These are phyloP conservation scores for Toxotes chatareus DNA, from an alignment of 2,113 vertebrate species.

Conservation along the genomic window DNA sequence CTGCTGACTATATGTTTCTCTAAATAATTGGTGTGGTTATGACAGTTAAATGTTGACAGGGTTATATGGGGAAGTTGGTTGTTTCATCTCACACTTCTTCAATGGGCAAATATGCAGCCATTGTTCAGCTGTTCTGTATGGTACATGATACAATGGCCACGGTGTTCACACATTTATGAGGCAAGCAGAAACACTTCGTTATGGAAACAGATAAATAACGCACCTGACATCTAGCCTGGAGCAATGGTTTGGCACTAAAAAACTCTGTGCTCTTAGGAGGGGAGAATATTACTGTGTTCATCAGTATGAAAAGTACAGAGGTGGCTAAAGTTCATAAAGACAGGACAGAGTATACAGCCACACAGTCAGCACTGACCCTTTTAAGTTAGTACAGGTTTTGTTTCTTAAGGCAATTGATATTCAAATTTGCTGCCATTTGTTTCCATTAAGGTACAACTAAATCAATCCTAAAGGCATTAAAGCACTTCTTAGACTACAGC, in stretches of 20 bases:
- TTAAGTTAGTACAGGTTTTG: background rate
- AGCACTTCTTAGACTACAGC: background rate
- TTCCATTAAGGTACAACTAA: conserved; percentile 14
- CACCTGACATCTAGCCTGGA: background rate
- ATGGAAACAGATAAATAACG: conserved; percentile 10
- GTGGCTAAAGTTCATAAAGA: background rate
- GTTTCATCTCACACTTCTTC: conserved; percentile 12
- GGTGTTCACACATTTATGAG: conserved; percentile 46
- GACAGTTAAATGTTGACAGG: background rate
- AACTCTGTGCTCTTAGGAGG: background rate
- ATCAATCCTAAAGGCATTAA: conserved; percentile 17
- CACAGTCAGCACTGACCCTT: background rate
- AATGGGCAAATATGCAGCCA: conserved; percentile 9
- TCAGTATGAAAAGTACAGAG: background rate
- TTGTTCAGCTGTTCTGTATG: conserved; percentile 27
- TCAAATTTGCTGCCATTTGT: background rate
- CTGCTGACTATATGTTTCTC: background rate
- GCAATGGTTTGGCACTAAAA: background rate
- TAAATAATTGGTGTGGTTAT: background rate
- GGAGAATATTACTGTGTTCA: background rate
- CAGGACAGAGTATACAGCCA: background rate
- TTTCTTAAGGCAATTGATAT: background rate
- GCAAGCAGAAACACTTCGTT: conserved; percentile 44
- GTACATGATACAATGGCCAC: conserved; percentile 21
- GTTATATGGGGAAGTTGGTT: background rate